Evolutionary conservation across 1,140 invertebrate genomes (phyloP), one percentile per base, ranked within the genome.

Genomic region (Luehdorfia chinensis): DNA sequence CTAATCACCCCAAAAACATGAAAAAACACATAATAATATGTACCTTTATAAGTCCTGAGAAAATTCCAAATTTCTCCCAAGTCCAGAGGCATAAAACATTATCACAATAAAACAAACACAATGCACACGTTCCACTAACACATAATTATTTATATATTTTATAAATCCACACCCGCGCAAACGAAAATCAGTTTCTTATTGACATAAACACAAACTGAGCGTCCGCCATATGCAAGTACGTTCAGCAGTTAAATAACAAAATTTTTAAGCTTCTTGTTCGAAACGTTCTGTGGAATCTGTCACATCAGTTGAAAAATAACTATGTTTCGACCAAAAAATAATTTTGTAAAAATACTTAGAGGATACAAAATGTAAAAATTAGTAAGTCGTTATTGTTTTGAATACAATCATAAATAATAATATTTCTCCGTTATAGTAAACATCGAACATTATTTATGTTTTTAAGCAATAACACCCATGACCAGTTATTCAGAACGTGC

Each of bases 181-280:
- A 80, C 72, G 63, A 76, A 79, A 80, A 80, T 83, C 76, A 80
- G 71, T 75, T 77, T 65, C 75, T 80, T 85, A 85, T 85, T 85
- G 80, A 85, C 78, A 85, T 85, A 85, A 85, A 85, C 80, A 84
- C 78, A 84, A 81, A 84, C 80, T 77, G 74, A 80, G 67, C 71
- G 66, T 83, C 75, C 75, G 80, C 80, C 80, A 85, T 85, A 85
- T 83, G 81, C 77, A 83, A 71, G 65, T 69, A 66, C 75, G 78
- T 85, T 85, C 75, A 50, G 68, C 77, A 66, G 69, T 76, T 73
- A 57, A 50, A 65, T 51, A 55, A 50, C 59, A 46, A 69, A 69
- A 54, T 65, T 66, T 64, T 68, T 41, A 53, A 48, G 56, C 28
- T 39, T 19, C 30, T 47, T 55, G 59, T 67, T 67, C 61, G 41